phyloP scores from a whole-genome alignment of 2,888 invertebrate genomes.

The Epinotia demarniana region DNA sequence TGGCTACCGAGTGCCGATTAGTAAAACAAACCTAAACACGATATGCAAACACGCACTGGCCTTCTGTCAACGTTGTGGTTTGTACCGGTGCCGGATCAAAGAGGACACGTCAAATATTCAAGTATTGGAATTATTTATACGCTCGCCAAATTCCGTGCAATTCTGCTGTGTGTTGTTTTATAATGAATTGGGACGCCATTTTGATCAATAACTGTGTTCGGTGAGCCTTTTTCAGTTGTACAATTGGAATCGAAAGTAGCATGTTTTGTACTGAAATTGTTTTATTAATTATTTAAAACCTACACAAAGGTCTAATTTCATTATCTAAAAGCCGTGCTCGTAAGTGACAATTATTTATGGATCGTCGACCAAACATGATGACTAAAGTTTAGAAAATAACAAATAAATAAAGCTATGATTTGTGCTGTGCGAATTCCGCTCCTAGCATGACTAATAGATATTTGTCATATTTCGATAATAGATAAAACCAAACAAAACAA shows the following conservation, averaged over 20 bases:
- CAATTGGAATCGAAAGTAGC: neutral
- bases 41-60: slow-evolving; percentile 38
- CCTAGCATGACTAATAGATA: no score
- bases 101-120: slow-evolving; percentile 4
- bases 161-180: slow-evolving; percentile 5
- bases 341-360: no score
- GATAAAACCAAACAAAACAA: no score
- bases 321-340: no score
- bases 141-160: slow-evolving; percentile 8
- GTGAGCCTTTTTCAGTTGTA: neutral
- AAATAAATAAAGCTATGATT: no score
- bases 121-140: slow-evolving; percentile 13
- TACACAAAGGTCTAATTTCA: no score
- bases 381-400: no score
- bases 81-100: slow-evolving; percentile 11
- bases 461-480: no score
- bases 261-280: neutral
- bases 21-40: slow-evolving; percentile 44
- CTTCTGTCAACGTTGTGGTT: slow-evolving; percentile 35
- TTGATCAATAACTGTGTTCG: neutral
- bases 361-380: no score
- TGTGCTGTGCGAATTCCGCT: no score
- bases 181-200: slow-evolving; percentile 6
- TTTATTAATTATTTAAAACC: no score
- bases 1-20: slow-evolving; percentile 39